Evolutionary conservation across 2,113 vertebrate species (phyloP).

Genomic region (Eidolon helvum): DNA sequence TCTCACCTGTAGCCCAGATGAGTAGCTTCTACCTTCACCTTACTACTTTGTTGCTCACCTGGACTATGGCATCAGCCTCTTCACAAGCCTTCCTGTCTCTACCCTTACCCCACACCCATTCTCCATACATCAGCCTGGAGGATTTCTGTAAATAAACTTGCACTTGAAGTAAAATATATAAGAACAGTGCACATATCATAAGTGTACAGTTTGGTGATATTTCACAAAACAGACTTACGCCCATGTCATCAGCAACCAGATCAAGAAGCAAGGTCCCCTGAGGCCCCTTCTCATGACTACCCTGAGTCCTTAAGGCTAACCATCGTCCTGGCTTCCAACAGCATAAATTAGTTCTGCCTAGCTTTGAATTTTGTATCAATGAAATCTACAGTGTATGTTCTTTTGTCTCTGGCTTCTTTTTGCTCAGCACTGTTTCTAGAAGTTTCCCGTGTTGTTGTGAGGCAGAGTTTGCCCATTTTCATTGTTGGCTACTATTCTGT

Average conservation of each 20-base stretch:
- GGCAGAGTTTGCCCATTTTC: background rate
- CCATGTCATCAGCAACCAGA: background rate
- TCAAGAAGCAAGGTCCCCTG: background rate
- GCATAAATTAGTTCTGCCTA: background rate
- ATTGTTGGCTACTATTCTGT: background rate
- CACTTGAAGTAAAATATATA: background rate
- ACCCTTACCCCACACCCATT: background rate
- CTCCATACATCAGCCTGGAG: background rate
- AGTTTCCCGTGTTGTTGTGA: background rate
- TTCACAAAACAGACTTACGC: background rate
- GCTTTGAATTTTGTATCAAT: background rate
- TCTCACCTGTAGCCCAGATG: background rate
- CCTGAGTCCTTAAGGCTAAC: background rate
- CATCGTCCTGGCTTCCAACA: background rate
- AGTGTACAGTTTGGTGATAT: background rate
- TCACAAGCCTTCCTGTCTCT: background rate
- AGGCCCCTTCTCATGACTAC: background rate
- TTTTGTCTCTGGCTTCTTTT: background rate
- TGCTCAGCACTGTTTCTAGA: background rate
- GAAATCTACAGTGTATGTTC: background rate
- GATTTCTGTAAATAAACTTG: background rate
- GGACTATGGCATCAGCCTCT: background rate
- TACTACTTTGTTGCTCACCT: background rate
- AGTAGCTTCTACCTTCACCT: background rate
- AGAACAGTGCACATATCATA: background rate